Base-by-base conservation (phyloP, 2,888 invertebrate genomes). In the Synanthedon formicaeformis region DNA sequence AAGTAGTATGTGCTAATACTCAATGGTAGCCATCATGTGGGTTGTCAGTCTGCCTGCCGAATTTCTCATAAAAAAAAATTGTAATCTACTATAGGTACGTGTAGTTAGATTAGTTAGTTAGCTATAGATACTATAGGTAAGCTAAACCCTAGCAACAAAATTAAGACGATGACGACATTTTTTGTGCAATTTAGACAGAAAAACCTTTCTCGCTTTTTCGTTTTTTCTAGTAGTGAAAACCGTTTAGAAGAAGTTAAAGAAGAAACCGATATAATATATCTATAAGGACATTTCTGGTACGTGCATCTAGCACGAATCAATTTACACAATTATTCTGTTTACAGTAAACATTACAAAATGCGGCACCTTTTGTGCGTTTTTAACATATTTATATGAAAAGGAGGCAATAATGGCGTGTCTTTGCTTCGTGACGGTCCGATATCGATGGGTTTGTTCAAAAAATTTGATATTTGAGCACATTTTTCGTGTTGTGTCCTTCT, bases 401-500 rank as follows among this genome's bases (percentile, higher is more conserved):
- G 55, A 59, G 59, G 58, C 58, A 59, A 70, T 68, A 62, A 63
- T 57, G 59, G 60, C 58, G 59, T 48, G 40, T 59, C 64, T 67
- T 69, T 61, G 59, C 58, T 60, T 72, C 80, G 81, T 79, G 77
- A 78, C 69, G 62, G 56, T 55, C 57, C 66, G 65, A 69, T 67
- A 63, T 63, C 59, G 59, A 60, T 58, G 50, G 54, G 73, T 78
- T 76, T 75, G 68, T 62, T 55, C 55, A 71, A 71, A 57, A 56
- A 67, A 69, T 75, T 70, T 69, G 55, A 64, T 58, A 62, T 66
- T 67, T 63, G 66, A 71, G 69, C 67, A 60, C 61, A 57, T 61
- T 67, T 67, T 67, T 16, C 18, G 50, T 50, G 34, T 82, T 79
- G 62, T 69, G 66, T 70, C 81, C 80, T 84, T 83, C 84, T 75